Evolutionary conservation across 2,888 invertebrate genomes (phyloP).

Genomic region (Ornithoptera priamus): DNA sequence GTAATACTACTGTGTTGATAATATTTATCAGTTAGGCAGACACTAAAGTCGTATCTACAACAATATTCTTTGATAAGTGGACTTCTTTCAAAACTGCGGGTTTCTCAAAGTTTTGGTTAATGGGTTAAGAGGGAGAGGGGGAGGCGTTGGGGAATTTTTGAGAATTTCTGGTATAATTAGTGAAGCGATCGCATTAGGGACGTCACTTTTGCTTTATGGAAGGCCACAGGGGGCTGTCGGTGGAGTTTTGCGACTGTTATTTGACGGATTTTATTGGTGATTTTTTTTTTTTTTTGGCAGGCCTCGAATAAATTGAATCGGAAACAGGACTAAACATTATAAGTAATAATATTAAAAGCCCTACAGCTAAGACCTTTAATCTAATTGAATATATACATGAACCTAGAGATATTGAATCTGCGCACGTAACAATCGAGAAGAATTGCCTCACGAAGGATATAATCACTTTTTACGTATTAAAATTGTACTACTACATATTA

Average conservation of each 20-base stretch:
- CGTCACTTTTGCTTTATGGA: slow-evolving; percentile 74
- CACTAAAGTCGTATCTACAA: slow-evolving; percentile 3
- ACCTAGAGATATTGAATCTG: too few relatives aligned
- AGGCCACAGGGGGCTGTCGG: slow-evolving; percentile 51
- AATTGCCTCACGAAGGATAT: too few relatives aligned
- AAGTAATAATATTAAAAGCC: slow-evolving; percentile 16
- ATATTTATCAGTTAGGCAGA: slow-evolving; percentile 5
- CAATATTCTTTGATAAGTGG: slow-evolving; percentile 11
- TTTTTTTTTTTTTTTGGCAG: slow-evolving; percentile 19
- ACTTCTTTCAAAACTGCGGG: slow-evolving; percentile 62
- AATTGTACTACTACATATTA: too few relatives aligned
- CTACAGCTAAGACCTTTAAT: neutral
- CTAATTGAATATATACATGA: too few relatives aligned
- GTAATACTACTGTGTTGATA: too few relatives aligned
- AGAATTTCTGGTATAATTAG: slow-evolving; percentile 74
- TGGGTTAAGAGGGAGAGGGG: slow-evolving; percentile 63
- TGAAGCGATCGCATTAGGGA: slow-evolving; percentile 69
- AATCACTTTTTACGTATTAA: too few relatives aligned
- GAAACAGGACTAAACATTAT: slow-evolving; percentile 6
- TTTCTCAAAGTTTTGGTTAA: slow-evolving; percentile 63
- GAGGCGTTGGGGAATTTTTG: slow-evolving; percentile 57
- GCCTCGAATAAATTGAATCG: slow-evolving; percentile 21
- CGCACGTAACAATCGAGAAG: too few relatives aligned
- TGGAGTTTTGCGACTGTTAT: slow-evolving; percentile 41
- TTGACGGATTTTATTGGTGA: slow-evolving; percentile 49